Evolutionary conservation across 2,888 invertebrate species (phyloP).

Genomic region (Zelleria hepariella): DNA sequence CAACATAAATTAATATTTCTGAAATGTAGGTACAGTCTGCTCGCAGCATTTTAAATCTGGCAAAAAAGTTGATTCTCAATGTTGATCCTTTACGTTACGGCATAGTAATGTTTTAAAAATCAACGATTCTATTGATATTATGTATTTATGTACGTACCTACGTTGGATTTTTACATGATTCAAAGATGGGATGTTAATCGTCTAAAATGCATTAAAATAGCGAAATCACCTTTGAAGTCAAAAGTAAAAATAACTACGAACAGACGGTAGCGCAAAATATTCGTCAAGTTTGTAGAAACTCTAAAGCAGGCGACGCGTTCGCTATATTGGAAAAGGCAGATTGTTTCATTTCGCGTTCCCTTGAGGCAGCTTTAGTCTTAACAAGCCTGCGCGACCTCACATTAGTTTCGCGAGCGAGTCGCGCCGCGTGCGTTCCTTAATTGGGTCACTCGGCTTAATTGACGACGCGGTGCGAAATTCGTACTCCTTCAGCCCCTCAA

Average conservation of each 20-base stretch:
- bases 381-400: slow-evolving; percentile 40
- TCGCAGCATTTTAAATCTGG: too few relatives aligned
- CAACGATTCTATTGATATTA: too few relatives aligned
- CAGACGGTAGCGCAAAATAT: slow-evolving; percentile 1
- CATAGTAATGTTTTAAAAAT: too few relatives aligned
- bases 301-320: background rate
- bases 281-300: background rate
- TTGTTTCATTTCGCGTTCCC: slow-evolving; percentile 36
- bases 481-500: slow-evolving; percentile 16
- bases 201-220: too few relatives aligned
- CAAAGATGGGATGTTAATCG: too few relatives aligned
- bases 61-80: too few relatives aligned
- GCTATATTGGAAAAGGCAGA: slow-evolving; percentile 30
- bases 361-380: slow-evolving; percentile 37
- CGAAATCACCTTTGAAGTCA: slow-evolving; percentile 1
- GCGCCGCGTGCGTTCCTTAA: slow-evolving; percentile 42
- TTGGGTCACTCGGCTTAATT: slow-evolving; percentile 61
- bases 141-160: too few relatives aligned
- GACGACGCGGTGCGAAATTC: slow-evolving; percentile 43
- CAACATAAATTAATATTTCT: background rate
- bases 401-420: slow-evolving; percentile 38
- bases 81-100: too few relatives aligned
- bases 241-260: background rate
- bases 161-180: too few relatives aligned
- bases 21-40: too few relatives aligned